These are phyloP conservation scores for Cenopis cana DNA, from an alignment of 2,888 invertebrate species.

Conservation along the genomic window DNA sequence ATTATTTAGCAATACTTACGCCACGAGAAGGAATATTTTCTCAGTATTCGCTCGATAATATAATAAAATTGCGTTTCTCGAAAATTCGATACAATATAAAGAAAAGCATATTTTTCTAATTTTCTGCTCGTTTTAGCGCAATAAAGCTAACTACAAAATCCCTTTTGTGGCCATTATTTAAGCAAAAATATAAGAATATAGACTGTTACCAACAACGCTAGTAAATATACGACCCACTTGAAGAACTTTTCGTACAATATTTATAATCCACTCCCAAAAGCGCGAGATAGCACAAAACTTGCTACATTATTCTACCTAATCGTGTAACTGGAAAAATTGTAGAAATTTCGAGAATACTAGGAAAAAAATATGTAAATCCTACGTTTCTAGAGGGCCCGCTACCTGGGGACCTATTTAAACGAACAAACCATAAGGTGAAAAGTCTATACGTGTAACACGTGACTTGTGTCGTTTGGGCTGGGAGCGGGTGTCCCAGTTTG, in stretches of 20 bases:
- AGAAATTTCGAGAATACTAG: conserved; percentile 18
- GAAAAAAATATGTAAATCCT: conserved; percentile 24
- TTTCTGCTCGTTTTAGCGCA: background rate
- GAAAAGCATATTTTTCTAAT: too few relatives aligned
- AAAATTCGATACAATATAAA: too few relatives aligned
- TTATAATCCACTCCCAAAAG: conserved; percentile 1
- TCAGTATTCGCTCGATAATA: too few relatives aligned
- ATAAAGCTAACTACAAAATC: background rate
- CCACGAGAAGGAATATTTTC: too few relatives aligned
- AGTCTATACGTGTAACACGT: background rate
- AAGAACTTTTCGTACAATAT: background rate
- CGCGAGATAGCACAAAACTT: conserved; percentile 20
- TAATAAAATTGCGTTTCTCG: too few relatives aligned
- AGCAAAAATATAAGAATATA: background rate
- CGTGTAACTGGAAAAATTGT: conserved; percentile 5
- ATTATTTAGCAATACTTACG: too few relatives aligned
- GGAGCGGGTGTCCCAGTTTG: conserved; percentile 2
- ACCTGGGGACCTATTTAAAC: background rate
- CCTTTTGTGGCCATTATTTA: background rate
- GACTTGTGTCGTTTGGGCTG: background rate
- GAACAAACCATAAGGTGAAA: background rate
- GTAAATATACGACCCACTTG: background rate
- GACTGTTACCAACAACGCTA: background rate
- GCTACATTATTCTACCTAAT: conserved; percentile 14
- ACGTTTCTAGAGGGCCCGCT: conserved; percentile 8